Conservation (phyloP, 2,113 vertebrate species). For the Pterocles burchelli region DNA sequence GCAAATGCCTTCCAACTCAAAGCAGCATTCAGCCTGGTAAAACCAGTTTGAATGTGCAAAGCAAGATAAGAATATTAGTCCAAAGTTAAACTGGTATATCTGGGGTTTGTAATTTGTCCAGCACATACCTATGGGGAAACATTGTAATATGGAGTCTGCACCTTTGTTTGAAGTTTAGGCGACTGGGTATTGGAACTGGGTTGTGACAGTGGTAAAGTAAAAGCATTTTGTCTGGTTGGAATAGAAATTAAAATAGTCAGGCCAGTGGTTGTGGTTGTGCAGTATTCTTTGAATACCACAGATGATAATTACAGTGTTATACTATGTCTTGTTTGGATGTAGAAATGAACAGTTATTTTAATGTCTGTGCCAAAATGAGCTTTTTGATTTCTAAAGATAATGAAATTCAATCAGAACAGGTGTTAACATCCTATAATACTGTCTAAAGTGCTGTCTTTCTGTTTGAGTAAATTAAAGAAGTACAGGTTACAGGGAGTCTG, state of each 20-base stretch:
- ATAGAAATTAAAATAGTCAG: neutral
- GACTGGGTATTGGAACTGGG: neutral
- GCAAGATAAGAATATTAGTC: neutral
- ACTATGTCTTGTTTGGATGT: neutral
- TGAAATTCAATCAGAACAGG: neutral
- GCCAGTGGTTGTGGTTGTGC: neutral
- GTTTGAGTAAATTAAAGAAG: neutral
- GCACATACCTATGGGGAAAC: neutral
- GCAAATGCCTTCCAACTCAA: neutral
- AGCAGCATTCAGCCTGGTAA: neutral
- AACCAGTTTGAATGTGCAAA: neutral
- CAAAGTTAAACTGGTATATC: neutral
- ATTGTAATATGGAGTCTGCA: neutral
- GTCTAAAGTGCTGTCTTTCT: neutral
- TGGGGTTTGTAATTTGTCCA: neutral
- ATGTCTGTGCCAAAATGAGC: neutral
- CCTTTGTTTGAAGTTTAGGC: neutral
- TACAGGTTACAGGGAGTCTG: neutral
- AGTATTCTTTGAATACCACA: neutral
- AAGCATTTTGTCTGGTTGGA: neutral
- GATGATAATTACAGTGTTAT: neutral
- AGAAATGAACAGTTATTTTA: neutral
- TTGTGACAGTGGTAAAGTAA: neutral
- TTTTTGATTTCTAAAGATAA: neutral
- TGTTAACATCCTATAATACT: neutral